These are phyloP conservation scores for Hedychridium roseum DNA, from an alignment of 2,888 invertebrate genomes.

Conservation along the genomic window DNA sequence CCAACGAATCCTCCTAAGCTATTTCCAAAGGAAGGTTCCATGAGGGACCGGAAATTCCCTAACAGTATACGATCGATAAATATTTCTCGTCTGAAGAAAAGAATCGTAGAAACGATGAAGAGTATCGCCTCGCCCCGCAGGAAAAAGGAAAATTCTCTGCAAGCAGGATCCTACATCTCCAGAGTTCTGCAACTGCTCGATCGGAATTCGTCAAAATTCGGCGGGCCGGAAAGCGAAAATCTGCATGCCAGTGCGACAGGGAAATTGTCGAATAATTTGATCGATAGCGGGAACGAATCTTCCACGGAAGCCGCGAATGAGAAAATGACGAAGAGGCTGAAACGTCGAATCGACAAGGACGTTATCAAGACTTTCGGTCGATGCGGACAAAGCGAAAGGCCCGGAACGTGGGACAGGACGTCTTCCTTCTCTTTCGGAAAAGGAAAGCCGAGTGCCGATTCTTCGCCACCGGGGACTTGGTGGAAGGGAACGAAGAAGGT, in stretches of 20 bases:
- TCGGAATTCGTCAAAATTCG: neutral
- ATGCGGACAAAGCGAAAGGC: neutral
- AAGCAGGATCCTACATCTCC: slow-evolving; percentile 11
- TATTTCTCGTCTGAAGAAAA: slow-evolving; percentile 42
- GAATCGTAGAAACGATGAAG: slow-evolving; percentile 46
- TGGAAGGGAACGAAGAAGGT: slow-evolving; percentile 19
- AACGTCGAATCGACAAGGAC: too few relatives aligned
- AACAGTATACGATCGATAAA: slow-evolving; percentile 30
- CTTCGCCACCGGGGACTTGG: slow-evolving; percentile 21
- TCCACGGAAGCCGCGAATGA: too few relatives aligned
- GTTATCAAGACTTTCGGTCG: too few relatives aligned
- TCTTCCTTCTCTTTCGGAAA: slow-evolving; percentile 20
- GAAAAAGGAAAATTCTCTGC: slow-evolving; percentile 27
- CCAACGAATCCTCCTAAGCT: neutral
- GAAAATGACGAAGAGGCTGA: too few relatives aligned
- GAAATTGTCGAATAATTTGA: too few relatives aligned
- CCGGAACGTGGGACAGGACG: slow-evolving; percentile 4
- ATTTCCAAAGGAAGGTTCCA: neutral
- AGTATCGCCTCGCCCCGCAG: slow-evolving; percentile 48
- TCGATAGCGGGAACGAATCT: too few relatives aligned
- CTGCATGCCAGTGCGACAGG: too few relatives aligned
- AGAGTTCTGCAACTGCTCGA: slow-evolving; percentile 22
- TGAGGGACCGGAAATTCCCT: slow-evolving; percentile 6
- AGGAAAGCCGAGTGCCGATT: slow-evolving; percentile 14
- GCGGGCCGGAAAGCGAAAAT: slow-evolving; percentile 4